Base-by-base conservation (phyloP, 2,113 vertebrate species). In the Myrmecobius fasciatus region DNA sequence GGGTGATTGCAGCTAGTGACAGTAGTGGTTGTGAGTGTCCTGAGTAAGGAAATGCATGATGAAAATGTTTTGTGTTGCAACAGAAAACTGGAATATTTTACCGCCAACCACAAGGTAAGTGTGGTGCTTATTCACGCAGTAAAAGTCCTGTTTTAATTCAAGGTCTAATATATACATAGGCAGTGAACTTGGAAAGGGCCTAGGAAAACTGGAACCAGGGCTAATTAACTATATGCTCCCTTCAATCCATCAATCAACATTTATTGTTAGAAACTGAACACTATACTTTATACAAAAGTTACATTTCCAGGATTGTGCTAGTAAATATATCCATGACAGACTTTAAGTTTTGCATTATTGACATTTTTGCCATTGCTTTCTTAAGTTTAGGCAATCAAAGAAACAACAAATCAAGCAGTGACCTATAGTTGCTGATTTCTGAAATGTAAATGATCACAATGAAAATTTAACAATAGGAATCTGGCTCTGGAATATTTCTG, bases 21-120 rank as follows among this genome's bases (percentile, higher is more conserved):
- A 53, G 53, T n/a, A 95, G 51, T 54, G 46, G 88, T 60, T 93
- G 89, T 52, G 25, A 91, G 2, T 47, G 56, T 92, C 48, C 54
- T 54, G 52, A 92, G 8, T 91, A 56, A 94, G 56, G 54, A 54
- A 28, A 48, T 43, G 91, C 49, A 36, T 89, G 43, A 43, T 93
- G 53, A 83, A 93, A 93, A 46, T 89, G 88, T 94, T 52, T 93
- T 48, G 93, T 67, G 89, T 92, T 93, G 46, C 53, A 83, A n/a
- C 22, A 91, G 54, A 93, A 91, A 91, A 53, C 25, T 93, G 90
- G 36, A 53, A 52, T 53, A 52, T 75, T 93, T 92, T 17, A 47
- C 2, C 92, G 56, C 46, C 6, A 12, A 93, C 93, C 93, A 94
- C 46, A 54, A 47, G 54, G 90, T 51, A 92, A 56, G 28, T 54